Percentiles rank a stretch among this genome's conserved stretches.
phyloP scores from a whole-genome alignment of 1,140 invertebrate species.

The Aphaenogaster rudis region DNA sequence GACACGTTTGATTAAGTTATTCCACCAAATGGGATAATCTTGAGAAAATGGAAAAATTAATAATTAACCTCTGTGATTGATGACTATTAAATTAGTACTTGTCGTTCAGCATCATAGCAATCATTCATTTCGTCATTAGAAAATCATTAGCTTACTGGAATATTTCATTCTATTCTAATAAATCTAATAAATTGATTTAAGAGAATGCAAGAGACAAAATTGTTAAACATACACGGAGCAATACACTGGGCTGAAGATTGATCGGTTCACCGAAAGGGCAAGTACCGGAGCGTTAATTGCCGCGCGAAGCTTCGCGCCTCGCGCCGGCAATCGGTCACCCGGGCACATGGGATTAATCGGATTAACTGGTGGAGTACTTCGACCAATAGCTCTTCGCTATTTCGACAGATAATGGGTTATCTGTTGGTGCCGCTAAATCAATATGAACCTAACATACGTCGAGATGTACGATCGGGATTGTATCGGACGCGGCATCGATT shows the following conservation, averaged over 20 bases:
- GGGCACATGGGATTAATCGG: constrained; percentile 58
- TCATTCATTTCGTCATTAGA: neutral
- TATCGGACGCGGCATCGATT: constrained; percentile 62
- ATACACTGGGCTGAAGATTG: neutral
- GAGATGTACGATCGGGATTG: constrained; percentile 52
- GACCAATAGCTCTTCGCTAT: constrained; percentile 22
- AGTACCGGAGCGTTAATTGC: constrained; percentile 29
- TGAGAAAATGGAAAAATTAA: neutral
- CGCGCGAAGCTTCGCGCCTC: neutral
- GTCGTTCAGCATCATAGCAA: neutral
- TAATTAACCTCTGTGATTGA: neutral
- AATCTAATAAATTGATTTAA: neutral
- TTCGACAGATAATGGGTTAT: constrained; percentile 64
- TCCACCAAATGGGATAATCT: neutral
- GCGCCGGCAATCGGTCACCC: neutral
- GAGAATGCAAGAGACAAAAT: neutral
- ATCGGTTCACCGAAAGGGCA: neutral
- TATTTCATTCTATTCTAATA: too few species aligned
- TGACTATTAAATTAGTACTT: neutral
- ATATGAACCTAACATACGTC: constrained; percentile 27
- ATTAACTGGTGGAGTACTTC: constrained; percentile 40
- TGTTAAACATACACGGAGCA: neutral
- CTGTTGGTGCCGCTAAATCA: constrained; percentile 61
- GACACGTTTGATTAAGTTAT: neutral
- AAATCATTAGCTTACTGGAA: neutral